Evolutionary conservation across 2,888 invertebrate genomes (phyloP).

Genomic region (Aphidoletes aphidimyza): DNA sequence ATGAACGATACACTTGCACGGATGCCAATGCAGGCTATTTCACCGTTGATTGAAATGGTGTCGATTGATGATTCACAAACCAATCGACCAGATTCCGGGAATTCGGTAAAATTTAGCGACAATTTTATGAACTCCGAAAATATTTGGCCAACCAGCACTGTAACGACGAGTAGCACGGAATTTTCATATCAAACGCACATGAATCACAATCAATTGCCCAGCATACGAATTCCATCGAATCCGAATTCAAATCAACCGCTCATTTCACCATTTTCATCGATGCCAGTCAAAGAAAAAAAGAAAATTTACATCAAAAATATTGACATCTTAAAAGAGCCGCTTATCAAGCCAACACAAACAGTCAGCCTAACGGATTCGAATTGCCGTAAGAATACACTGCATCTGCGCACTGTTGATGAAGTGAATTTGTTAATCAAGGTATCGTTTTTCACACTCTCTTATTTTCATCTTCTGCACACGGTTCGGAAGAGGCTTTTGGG

Average conservation of each 20-base stretch:
- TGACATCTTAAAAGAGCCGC: slow-evolving; percentile 64
- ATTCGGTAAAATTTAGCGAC: slow-evolving; percentile 30
- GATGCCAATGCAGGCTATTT: not conserved
- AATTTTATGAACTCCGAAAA: not conserved
- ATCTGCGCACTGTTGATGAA: slow-evolving; percentile 66
- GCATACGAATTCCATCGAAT: not conserved
- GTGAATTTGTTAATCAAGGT: slow-evolving; percentile 66
- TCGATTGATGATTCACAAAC: slow-evolving; percentile 5
- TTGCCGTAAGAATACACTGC: slow-evolving; percentile 59
- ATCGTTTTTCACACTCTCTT: slow-evolving; percentile 59
- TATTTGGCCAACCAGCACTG: not conserved
- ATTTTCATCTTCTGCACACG: not conserved
- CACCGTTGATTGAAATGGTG: slow-evolving; percentile 4
- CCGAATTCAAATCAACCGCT: not conserved
- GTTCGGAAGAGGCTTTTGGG: too few species aligned
- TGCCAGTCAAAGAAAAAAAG: slow-evolving; percentile 54
- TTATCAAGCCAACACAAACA: slow-evolving; percentile 60
- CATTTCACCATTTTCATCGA: not conserved
- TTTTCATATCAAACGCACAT: slow-evolving; percentile 8
- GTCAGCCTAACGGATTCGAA: not conserved
- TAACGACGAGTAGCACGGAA: not conserved
- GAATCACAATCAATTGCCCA: not conserved
- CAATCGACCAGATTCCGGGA: slow-evolving; percentile 39
- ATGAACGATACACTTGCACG: not conserved
- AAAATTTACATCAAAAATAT: slow-evolving; percentile 66